Conservation (phyloP, 2,797 vertebrate genomes). For the Numenius phaeopus region DNA sequence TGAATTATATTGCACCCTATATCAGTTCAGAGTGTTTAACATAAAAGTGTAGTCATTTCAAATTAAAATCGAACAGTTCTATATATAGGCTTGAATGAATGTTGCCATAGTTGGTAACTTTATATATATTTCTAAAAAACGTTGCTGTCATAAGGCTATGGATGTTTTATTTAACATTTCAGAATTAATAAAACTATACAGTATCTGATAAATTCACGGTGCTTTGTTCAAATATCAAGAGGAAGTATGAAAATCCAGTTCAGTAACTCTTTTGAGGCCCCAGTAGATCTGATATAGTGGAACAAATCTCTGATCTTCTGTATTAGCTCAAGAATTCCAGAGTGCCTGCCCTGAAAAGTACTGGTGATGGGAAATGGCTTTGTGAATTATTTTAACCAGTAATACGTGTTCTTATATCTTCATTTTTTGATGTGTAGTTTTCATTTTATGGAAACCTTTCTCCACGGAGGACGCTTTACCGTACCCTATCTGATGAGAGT, state of each 20-base stretch:
- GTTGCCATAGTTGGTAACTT: conserved; percentile 10
- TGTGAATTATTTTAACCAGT: background rate
- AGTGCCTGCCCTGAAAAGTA: background rate
- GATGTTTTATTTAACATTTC: conserved; percentile 48
- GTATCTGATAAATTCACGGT: conserved; percentile 22
- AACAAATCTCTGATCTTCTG: background rate
- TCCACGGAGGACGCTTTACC: conserved; percentile 88
- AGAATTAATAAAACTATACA: conserved; percentile 37
- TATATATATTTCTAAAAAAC: background rate
- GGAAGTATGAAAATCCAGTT: background rate
- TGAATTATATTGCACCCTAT: conserved; percentile 3
- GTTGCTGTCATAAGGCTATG: background rate
- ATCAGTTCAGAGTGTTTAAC: conserved; percentile 41
- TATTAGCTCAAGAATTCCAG: background rate
- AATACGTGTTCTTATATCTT: background rate
- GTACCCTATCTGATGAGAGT: conserved; percentile 95
- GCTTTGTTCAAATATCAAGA: conserved; percentile 37
- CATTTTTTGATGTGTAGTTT: conserved; percentile 78
- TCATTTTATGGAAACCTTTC: conserved; percentile 86
- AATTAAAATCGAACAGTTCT: conserved; percentile 46
- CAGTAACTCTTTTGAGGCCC: background rate
- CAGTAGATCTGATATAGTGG: background rate
- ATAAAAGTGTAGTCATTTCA: conserved; percentile 44
- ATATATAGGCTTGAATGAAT: background rate
- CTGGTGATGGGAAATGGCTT: background rate